Conservation (phyloP, 2,113 vertebrate species). For the Columba janthina region DNA sequence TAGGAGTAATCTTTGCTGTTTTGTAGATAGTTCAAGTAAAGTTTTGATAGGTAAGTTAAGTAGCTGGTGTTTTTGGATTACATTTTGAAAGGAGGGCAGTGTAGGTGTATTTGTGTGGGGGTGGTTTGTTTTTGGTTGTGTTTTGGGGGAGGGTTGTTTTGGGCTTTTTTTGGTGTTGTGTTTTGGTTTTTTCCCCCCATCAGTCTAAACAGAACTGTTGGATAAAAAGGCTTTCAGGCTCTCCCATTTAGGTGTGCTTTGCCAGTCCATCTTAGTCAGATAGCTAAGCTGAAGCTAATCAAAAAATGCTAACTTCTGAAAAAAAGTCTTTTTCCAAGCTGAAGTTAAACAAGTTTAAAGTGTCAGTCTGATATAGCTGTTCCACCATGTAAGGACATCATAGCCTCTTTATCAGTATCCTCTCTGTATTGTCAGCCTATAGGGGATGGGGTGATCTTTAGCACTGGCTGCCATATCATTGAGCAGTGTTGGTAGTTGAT, state of each 20-base stretch:
- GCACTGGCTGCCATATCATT: neutral
- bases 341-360: neutral
- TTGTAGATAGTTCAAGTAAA: neutral
- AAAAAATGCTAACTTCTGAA: neutral
- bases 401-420: neutral
- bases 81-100: neutral
- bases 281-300: neutral
- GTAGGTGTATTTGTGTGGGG: neutral
- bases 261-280: neutral
- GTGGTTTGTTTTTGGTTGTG: neutral
- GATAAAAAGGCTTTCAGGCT: neutral
- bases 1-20: neutral
- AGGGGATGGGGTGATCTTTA: neutral
- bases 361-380: neutral
- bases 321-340: neutral
- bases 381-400: neutral
- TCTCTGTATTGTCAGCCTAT: neutral
- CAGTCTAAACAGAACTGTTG: neutral
- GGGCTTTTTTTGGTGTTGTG: too few relatives aligned
- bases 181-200: neutral
- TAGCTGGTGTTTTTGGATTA: neutral
- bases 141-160: neutral
- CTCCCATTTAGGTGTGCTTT: neutral
- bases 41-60: neutral
- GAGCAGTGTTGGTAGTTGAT: neutral